Base-by-base conservation (phyloP, 2,113 vertebrate species). In the Oncorhynchus gorbuscha region DNA sequence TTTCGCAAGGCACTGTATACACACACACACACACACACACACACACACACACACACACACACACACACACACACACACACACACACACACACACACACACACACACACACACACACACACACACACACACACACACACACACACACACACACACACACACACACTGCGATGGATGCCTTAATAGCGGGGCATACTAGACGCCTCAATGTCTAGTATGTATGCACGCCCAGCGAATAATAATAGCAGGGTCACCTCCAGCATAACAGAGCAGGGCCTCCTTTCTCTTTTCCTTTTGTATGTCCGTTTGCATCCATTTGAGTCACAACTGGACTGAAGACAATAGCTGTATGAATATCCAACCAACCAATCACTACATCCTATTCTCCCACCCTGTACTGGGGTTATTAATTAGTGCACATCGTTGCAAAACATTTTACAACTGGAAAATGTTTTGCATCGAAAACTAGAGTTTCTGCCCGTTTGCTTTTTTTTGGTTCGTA, bases 31-130 rank as follows among this genome's bases (percentile, higher is more conserved):
- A 55, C 22, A 73, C 4, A 30, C 30, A 30, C 30, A 30, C 30
- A 32, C 32, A 73, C 78, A 65, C 13, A 68, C 62, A 68, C 62
- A 55, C 22, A 73, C 4, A 30, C 30, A 30, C 30, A 30, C 30
- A 32, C 32, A 73, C 78, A 65, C 13, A 68, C 62, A 68, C 62
- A 55, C 22, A 73, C 4, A 30, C 30, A 30, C 30, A 30, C 30
- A 32, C 32, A 73, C 78, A 65, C 13, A 68, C 62, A 68, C 62
- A 55, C 22, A 73, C 4, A 30, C 30, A 30, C 30, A 30, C 30
- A 32, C 32, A 73, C 78, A 65, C 13, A 68, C 62, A 24, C 24
- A 24, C 24, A 24, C 1, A 24, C 1, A 24, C 1, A 24, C 24
- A 24, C 24, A 24, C 1, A 24, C 1, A 24, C 1, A 24, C 24